phyloP scores from a whole-genome alignment of 2,113 vertebrate species.

The Strigops habroptila region DNA sequence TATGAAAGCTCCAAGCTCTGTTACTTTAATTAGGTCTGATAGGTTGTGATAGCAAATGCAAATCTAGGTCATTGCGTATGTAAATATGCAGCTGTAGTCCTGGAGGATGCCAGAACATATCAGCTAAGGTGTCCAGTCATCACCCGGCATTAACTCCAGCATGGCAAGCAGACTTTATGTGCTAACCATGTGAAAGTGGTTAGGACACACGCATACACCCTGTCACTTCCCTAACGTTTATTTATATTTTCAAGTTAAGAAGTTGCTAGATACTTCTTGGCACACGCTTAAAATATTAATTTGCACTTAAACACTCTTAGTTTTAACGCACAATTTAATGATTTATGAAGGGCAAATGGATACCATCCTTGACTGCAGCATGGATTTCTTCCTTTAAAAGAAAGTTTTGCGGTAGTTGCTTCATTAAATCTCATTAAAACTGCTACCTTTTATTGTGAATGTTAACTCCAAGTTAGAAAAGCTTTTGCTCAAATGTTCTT shows the following conservation, averaged over 20 bases:
- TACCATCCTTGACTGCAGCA: background rate
- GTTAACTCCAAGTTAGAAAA: background rate
- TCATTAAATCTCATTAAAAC: background rate
- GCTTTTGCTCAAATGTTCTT: background rate
- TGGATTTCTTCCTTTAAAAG: background rate
- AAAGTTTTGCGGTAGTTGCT: background rate
- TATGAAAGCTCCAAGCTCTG: constrained; percentile 40
- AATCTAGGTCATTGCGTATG: constrained; percentile 92
- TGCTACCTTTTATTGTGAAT: background rate
- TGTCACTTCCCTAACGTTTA: background rate
- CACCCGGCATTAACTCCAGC: constrained; percentile 73
- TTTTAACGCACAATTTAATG: background rate
- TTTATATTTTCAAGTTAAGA: background rate
- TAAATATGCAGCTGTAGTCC: constrained; percentile 86
- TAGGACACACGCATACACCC: background rate
- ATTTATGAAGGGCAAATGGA: background rate
- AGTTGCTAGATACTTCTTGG: background rate
- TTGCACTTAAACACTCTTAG: background rate
- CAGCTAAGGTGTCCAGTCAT: constrained; percentile 76
- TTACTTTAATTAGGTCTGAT: constrained; percentile 83
- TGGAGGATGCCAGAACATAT: constrained; percentile 76
- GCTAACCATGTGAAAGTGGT: background rate
- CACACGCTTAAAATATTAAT: background rate
- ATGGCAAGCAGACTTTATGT: constrained; percentile 1
- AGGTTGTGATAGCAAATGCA: constrained; percentile 82